Percentiles rank a stretch among this genome's conserved stretches.
phyloP scores from a whole-genome alignment of 2,888 invertebrate genomes.

The Nematopogon swammerdamellus region DNA sequence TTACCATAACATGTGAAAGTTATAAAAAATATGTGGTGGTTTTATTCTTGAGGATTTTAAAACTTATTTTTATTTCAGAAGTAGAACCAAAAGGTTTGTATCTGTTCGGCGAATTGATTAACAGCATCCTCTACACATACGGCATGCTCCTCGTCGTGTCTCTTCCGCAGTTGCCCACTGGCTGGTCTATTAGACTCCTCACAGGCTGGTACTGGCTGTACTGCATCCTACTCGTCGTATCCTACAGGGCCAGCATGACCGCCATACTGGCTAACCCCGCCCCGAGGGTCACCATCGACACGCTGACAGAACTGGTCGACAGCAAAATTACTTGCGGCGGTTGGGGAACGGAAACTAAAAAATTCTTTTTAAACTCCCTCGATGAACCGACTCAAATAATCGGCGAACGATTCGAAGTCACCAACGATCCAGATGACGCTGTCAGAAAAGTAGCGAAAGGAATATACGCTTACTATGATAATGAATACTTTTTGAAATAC shows the following conservation, averaged over 20 bases:
- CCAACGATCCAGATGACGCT: constrained; percentile 59
- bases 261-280: constrained; percentile 78
- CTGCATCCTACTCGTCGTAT: constrained; percentile 73
- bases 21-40: too few relatives aligned
- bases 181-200: constrained; percentile 76
- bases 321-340: constrained; percentile 67
- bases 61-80: constrained; percentile 32
- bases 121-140: constrained; percentile 75
- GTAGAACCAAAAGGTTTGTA: constrained; percentile 55
- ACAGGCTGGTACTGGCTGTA: constrained; percentile 90
- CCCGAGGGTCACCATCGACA: constrained; percentile 76
- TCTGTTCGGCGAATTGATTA: constrained; percentile 67
- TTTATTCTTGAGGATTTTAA: too few relatives aligned
- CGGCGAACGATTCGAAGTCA: constrained; percentile 62
- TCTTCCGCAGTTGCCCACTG: constrained; percentile 70
- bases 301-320: constrained; percentile 63
- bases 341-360: constrained; percentile 68
- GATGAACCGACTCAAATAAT: constrained; percentile 67
- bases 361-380: constrained; percentile 66
- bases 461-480: constrained; percentile 77
- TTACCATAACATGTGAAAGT: too few relatives aligned
- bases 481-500: constrained; percentile 65
- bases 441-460: constrained; percentile 68
- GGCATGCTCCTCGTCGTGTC: constrained; percentile 80
- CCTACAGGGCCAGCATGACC: constrained; percentile 82